Evolutionary conservation across 2,888 invertebrate genomes (phyloP), one percentile per base, ranked within the genome.

Genomic region (Diloba caeruleocephala): DNA sequence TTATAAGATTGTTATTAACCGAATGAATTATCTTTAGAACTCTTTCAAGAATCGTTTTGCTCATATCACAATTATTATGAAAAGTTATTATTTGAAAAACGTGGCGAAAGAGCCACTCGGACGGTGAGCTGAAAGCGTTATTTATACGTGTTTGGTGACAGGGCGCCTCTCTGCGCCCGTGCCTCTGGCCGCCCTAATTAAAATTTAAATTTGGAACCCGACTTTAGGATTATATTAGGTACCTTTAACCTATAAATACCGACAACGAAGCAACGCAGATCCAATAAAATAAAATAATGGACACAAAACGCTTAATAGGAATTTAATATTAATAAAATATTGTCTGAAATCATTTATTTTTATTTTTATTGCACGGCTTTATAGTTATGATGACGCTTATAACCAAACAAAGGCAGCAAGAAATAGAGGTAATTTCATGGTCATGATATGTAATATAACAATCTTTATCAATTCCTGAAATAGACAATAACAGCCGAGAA

Each of bases 181-280:
- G 79, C 78, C 76, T 77, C 77, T 67, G 70, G 57, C 71, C 80
- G 87, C 75, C 85, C 89, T 81, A 88, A 90, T 90, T 89, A 82
- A 88, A 86, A 84, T 86, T 86, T 84, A 83, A 88, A 84, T 88
- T 85, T 84, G 82, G 82, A 88, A 68, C 75, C 71, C 74, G 71
- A 79, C 77, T 83, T 76, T 55, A 72, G 71, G 48, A 76, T 74
- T 73, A 71, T 74, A 71, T 67, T 64, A 70, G 73, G 71, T 76
- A 59, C 53, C 62, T 71, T 69, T 52, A 61, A 26, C 46, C 71
- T 60, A 65, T 68, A 70, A 74, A 78, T 71, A 62, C 43, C 43
- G 51, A 53, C 48, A 34, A 32, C 49, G 38, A 51, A 62, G 44
- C 36, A 51, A 53, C 33, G 19, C 38, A 32, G 34, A 50, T 46